phyloP scores from a whole-genome alignment of 2,113 vertebrate genomes.

The Heptranchias perlo region DNA sequence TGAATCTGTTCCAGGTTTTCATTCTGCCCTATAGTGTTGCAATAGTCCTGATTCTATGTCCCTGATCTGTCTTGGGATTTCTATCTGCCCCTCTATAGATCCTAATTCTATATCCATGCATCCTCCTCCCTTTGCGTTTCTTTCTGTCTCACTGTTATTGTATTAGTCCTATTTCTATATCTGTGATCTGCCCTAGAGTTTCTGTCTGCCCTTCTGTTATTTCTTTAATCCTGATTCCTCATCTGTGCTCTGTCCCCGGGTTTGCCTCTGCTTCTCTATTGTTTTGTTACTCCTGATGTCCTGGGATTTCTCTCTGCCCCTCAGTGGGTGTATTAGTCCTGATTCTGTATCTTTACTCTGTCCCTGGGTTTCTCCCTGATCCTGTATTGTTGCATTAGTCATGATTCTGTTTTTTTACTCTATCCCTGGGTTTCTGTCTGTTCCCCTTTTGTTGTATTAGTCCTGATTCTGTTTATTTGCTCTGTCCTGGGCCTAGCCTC shows the following conservation, averaged over 20 bases:
- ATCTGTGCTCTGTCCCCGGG: neutral
- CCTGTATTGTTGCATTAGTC: neutral
- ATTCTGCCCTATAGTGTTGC: neutral
- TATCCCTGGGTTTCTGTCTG: neutral
- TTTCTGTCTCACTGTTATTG: neutral
- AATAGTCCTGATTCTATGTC: neutral
- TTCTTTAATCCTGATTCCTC: neutral
- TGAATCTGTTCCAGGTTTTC: slow-evolving; percentile 13
- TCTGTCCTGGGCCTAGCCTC: neutral
- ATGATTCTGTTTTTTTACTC: neutral
- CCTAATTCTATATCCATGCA: neutral
- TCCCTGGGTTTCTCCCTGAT: neutral
- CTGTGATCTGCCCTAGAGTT: neutral
- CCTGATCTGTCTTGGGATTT: neutral
- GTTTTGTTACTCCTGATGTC: neutral
- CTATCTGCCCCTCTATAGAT: neutral
- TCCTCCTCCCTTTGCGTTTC: neutral
- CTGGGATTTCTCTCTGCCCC: neutral
- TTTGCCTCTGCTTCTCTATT: neutral
- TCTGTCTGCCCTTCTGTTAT: neutral
- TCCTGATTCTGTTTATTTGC: neutral
- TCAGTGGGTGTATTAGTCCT: neutral
- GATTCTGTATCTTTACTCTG: neutral
- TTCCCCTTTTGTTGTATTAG: neutral
- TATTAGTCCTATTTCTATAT: neutral